Percentiles rank a stretch among this genome's conserved stretches.
phyloP scores from a whole-genome alignment of 64 coral and sea anemone species.

The Montipora capricornis region DNA sequence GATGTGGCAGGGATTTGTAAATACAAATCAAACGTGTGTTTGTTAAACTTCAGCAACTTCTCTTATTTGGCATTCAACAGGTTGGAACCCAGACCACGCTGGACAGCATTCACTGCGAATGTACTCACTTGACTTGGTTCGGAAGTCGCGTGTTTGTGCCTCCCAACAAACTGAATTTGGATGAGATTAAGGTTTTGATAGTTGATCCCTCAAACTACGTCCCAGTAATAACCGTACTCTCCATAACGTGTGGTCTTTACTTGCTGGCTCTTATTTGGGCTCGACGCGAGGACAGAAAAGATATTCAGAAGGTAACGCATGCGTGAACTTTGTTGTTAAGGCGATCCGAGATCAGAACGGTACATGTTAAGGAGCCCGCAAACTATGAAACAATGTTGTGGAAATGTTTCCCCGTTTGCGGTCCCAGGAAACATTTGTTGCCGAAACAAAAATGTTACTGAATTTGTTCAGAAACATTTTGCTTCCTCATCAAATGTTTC shows the following conservation, averaged over 20 bases:
- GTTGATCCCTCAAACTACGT: slow-evolving; percentile 77
- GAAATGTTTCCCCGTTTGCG: too few species aligned
- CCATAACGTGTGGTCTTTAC: slow-evolving; percentile 66
- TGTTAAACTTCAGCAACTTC: not conserved
- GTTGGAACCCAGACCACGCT: slow-evolving; percentile 82
- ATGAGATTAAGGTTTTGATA: slow-evolving; percentile 51
- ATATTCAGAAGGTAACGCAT: slow-evolving; percentile 72
- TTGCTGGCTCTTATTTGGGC: slow-evolving; percentile 75
- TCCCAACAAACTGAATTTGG: slow-evolving; percentile 72
- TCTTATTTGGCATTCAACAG: slow-evolving; percentile 11
- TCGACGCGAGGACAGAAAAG: slow-evolving; percentile 71
- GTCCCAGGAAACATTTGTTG: too few species aligned
- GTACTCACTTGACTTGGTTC: slow-evolving; percentile 96
- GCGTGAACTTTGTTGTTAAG: too few species aligned
- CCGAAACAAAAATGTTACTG: too few species aligned
- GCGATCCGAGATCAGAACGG: too few species aligned
- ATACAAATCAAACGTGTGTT: fast-evolving
- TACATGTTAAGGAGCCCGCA: too few species aligned
- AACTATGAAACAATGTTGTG: too few species aligned
- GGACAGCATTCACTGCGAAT: slow-evolving; percentile 71
- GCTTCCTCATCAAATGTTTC: too few species aligned
- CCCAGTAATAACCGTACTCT: slow-evolving; percentile 66
- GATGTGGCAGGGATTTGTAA: too few species aligned
- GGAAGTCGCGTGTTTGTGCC: slow-evolving; percentile 78
- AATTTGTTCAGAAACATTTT: too few species aligned